Conservation (phyloP, 1,140 invertebrate genomes). For the Aphelenchoides fujianensis region DNA sequence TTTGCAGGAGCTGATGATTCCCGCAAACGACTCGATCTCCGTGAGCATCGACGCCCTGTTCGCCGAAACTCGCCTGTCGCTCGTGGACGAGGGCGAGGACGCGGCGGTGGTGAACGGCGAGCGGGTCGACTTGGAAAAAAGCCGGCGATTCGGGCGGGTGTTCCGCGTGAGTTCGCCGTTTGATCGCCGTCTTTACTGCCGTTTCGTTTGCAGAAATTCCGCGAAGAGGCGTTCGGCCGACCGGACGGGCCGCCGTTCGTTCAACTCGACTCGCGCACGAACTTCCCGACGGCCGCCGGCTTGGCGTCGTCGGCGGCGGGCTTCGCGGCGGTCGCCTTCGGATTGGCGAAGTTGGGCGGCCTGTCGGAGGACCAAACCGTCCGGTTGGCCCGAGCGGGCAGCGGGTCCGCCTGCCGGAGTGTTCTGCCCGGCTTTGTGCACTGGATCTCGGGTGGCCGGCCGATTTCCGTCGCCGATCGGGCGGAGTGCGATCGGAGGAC, state of each 20-base stretch:
- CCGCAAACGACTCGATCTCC: conserved; percentile 94
- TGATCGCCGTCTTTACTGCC: conserved; percentile 21
- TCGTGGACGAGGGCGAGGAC: conserved; percentile 33
- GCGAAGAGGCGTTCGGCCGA: background rate
- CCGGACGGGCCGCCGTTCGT: conserved; percentile 14
- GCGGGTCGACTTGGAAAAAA: conserved; percentile 12
- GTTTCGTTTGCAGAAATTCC: conserved; percentile 1
- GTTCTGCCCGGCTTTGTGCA: conserved; percentile 86
- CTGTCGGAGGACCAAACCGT: conserved; percentile 41
- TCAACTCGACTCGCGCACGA: conserved; percentile 72
- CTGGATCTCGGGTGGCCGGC: conserved; percentile 76
- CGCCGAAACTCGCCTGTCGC: conserved; percentile 65
- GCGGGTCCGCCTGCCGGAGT: conserved; percentile 93
- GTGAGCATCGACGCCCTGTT: conserved; percentile 78
- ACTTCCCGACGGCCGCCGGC: conserved; percentile 97
- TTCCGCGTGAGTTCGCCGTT: conserved; percentile 31
- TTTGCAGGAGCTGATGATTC: conserved; percentile 74
- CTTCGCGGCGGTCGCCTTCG: conserved; percentile 71
- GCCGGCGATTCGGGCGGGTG: conserved; percentile 41
- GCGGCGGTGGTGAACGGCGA: conserved; percentile 54
- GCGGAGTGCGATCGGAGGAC: too few species aligned
- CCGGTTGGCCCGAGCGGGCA: conserved; percentile 73
- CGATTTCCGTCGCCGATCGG: conserved; percentile 79
- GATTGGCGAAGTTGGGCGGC: conserved; percentile 42
- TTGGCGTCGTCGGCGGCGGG: conserved; percentile 95